Evolutionary conservation across 2,797 vertebrate genomes (phyloP).

Genomic region (Myripristis murdjan): DNA sequence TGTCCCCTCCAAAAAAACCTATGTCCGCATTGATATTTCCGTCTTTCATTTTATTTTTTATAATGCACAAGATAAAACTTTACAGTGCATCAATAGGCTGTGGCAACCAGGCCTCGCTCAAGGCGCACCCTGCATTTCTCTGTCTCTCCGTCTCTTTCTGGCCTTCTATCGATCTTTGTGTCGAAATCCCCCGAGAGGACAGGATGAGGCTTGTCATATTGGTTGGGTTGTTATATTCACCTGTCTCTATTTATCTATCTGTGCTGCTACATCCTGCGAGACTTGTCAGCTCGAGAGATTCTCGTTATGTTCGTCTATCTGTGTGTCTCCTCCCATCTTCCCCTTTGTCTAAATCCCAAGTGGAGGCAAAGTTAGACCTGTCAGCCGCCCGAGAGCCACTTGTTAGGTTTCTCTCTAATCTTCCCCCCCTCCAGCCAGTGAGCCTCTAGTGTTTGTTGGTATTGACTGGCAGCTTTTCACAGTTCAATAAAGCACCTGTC

Average conservation of each 20-base stretch:
- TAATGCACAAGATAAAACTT: constrained; percentile 6
- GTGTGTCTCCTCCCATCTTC: constrained; percentile 37
- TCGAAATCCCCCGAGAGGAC: constrained; percentile 56
- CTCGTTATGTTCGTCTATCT: constrained; percentile 57
- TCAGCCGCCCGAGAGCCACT: constrained; percentile 59
- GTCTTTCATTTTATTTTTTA: not conserved
- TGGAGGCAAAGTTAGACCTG: constrained; percentile 51
- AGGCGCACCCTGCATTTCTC: not conserved
- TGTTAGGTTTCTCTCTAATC: constrained; percentile 68
- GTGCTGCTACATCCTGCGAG: constrained; percentile 53
- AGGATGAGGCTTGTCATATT: constrained; percentile 41
- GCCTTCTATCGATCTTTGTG: constrained; percentile 28
- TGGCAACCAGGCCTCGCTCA: constrained; percentile 14
- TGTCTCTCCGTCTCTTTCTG: constrained; percentile 3
- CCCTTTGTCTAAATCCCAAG: constrained; percentile 59
- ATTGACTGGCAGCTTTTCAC: constrained; percentile 51
- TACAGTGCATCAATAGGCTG: not conserved
- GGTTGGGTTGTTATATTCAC: constrained; percentile 55
- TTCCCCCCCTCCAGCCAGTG: constrained; percentile 45
- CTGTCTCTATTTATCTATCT: constrained; percentile 58
- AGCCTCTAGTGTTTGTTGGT: constrained; percentile 52
- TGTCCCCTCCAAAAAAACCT: not conserved
- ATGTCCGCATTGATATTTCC: not conserved
- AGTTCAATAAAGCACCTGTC: constrained; percentile 38
- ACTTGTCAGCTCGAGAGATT: constrained; percentile 57